These are phyloP conservation scores for Sebastes paucispinis DNA, from an alignment of 2,797 vertebrate genomes.

Conservation along the genomic window DNA sequence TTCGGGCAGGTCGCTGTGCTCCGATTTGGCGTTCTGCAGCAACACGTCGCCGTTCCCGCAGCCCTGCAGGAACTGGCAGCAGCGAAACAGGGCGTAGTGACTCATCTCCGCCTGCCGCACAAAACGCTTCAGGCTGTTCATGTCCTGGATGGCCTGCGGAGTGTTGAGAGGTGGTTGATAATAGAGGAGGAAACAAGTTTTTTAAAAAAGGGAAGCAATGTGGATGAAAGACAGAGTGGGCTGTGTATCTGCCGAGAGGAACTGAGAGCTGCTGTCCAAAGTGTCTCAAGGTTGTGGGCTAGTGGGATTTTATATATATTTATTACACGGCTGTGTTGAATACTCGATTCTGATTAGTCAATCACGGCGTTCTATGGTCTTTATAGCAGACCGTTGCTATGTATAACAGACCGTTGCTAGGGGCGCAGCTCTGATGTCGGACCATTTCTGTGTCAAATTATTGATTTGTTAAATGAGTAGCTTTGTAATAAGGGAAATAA, in stretches of 20 bases:
- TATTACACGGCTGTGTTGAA: too few relatives aligned
- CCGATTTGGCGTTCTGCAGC: slow-evolving; percentile 91
- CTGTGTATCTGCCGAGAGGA: neutral
- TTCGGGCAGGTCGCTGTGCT: slow-evolving; percentile 93
- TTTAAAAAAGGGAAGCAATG: neutral
- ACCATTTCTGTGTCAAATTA: too few relatives aligned
- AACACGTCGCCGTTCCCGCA: slow-evolving; percentile 95
- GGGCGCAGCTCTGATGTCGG: too few relatives aligned
- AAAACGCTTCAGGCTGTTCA: slow-evolving; percentile 97
- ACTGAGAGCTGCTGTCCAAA: neutral
- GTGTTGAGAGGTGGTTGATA: neutral
- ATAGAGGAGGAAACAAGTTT: neutral
- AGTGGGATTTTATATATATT: neutral
- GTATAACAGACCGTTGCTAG: too few relatives aligned
- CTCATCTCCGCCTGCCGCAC: slow-evolving; percentile 97
- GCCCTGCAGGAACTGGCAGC: slow-evolving; percentile 93
- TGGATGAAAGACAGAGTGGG: neutral
- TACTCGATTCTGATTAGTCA: too few relatives aligned
- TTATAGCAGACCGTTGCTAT: too few relatives aligned
- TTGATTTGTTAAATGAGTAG: neutral
- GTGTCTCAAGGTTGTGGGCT: neutral
- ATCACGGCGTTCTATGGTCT: too few relatives aligned
- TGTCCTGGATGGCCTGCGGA: slow-evolving; percentile 95
- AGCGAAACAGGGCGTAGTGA: slow-evolving; percentile 96
- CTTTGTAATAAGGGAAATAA: too few relatives aligned